These are phyloP conservation scores for Cuculus canorus DNA, from an alignment of 2,797 vertebrate genomes.

Conservation along the genomic window DNA sequence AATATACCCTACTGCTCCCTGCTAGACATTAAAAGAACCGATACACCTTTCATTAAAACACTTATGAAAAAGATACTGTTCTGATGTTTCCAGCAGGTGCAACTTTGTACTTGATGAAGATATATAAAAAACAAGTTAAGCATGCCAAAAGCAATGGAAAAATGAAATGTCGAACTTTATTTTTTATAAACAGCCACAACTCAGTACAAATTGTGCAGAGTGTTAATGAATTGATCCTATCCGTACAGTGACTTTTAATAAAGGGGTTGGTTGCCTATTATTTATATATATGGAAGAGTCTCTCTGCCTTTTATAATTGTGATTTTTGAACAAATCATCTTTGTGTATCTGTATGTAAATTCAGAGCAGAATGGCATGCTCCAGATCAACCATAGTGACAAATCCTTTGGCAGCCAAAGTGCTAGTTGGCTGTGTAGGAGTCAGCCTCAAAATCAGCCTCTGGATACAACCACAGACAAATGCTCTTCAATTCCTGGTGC, in stretches of 20 bases:
- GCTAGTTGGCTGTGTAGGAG: background rate
- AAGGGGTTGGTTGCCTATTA: background rate
- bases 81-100: background rate
- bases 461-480: background rate
- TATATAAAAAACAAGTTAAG: background rate
- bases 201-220: background rate
- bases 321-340: background rate
- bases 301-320: background rate
- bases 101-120: slow-evolving; percentile 5
- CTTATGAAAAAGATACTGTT: background rate
- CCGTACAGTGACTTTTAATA: background rate
- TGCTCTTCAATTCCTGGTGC: background rate
- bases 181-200: background rate
- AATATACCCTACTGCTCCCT: background rate
- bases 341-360: background rate
- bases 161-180: background rate
- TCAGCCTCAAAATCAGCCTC: background rate
- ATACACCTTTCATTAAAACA: background rate
- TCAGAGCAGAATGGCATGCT: background rate
- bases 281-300: background rate
- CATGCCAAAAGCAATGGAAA: slow-evolving; percentile 5
- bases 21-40: background rate
- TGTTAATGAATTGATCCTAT: slow-evolving; percentile 6
- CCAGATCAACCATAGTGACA: background rate
- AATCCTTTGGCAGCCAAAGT: background rate